phyloP scores from a whole-genome alignment of 1,140 invertebrate genomes.

The Drosophila nigromelanica region DNA sequence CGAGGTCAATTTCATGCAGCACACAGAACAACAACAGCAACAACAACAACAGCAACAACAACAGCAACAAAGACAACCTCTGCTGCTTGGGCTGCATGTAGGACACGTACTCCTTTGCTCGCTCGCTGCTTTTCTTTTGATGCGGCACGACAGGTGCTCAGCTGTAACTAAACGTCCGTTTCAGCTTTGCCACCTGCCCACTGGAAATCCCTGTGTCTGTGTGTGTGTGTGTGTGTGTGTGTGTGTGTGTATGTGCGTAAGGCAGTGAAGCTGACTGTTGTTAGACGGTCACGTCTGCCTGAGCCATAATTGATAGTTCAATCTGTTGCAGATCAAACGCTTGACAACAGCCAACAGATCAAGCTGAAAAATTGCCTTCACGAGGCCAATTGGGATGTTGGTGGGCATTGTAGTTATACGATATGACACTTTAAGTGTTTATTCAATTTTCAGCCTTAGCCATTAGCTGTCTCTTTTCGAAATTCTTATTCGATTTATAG shows the following conservation, averaged over 20 bases:
- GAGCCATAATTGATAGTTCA: constrained; percentile 79
- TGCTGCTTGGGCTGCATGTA: constrained; percentile 45
- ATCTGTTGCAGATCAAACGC: constrained; percentile 81
- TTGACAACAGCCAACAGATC: constrained; percentile 79
- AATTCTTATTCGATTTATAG: background rate
- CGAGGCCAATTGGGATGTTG: background rate
- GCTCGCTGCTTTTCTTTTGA: constrained; percentile 49
- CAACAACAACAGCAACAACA: constrained; percentile 11
- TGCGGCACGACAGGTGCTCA: constrained; percentile 72
- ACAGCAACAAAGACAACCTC: constrained; percentile 12
- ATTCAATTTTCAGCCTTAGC: too few relatives aligned
- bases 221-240: constrained; percentile 37
- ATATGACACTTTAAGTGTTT: background rate
- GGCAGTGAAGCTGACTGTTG: constrained; percentile 43
- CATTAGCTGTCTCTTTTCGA: too few relatives aligned
- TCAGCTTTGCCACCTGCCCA: constrained; percentile 57
- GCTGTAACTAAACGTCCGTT: constrained; percentile 78
- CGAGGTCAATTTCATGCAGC: constrained; percentile 76
- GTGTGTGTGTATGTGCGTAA: constrained; percentile 32
- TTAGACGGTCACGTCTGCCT: constrained; percentile 64
- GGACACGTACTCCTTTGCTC: constrained; percentile 58
- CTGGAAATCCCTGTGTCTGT: constrained; percentile 7
- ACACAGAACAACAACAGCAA: constrained; percentile 38
- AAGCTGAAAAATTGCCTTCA: constrained; percentile 75
- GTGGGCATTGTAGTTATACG: background rate